Evolutionary conservation across 1,140 invertebrate genomes (phyloP), one percentile per base, ranked within the genome.

Genomic region (Ceratosolen fusciceps): DNA sequence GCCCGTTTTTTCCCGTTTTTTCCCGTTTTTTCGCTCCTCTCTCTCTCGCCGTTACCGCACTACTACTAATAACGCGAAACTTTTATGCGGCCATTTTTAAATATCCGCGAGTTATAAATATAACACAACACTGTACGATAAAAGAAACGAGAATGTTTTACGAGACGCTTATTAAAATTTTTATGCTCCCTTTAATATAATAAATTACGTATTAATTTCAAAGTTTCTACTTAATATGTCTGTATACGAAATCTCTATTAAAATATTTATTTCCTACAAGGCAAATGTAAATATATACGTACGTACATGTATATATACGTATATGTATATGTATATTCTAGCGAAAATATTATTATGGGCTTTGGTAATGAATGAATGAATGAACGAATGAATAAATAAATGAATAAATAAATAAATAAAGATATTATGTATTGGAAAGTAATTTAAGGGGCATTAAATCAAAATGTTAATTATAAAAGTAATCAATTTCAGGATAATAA

Each of bases 41-140:
- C n/a, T n/a, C n/a, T n/a, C n/a, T n/a, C n/a, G n/a, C n/a, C n/a
- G n/a, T 68, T 68, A 34, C 16, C 49, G 39, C 71, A 71, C 65
- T 49, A 39, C 71, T 77, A 70, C 21, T 77, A 52, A 77, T 77
- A 77, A 71, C 14, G n/a, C 21, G 21, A 71, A 77, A 76, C 62
- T 76, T 76, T 76, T 62, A 54, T 76, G 56, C 68, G 43, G 29
- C 21, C 62, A 43, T 68, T 68, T 76, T 34, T 29, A 68, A 68
- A 76, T 76, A 34, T 68, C 54, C 68, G 67, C 62, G 31, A 76
- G 47, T 26, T 54, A 76, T 67, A 76, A 76, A 76, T 76, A 76
- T 37, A 76, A 68, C 60, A 75, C 29, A 76, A 68, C 60, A 75
- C 29, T 56, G 7, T 12, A 49, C 65, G 65, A 68, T 77, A 68